Evolutionary conservation across 1,140 invertebrate genomes (phyloP).

Genomic region (Polypedilum pembai): DNA sequence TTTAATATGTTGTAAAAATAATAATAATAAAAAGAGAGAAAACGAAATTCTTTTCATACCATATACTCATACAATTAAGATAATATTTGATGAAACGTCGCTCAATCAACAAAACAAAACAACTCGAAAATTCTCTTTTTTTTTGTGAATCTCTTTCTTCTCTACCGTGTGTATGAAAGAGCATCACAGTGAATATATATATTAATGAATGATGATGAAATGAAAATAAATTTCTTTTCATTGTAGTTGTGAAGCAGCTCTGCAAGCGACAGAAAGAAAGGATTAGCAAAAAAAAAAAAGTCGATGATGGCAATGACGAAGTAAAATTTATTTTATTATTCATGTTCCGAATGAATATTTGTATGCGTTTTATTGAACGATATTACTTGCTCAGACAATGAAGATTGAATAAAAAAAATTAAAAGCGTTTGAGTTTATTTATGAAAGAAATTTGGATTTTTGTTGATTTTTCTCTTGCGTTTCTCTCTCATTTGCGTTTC

Average conservation of each 20-base stretch:
- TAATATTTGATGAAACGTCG: slow-evolving; percentile 28
- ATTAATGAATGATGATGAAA: slow-evolving; percentile 25
- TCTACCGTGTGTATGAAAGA: neutral
- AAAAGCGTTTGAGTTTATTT: neutral
- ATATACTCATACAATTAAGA: slow-evolving; percentile 1
- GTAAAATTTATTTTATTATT: neutral
- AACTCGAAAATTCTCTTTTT: neutral
- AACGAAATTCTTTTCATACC: neutral
- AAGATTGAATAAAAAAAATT: neutral
- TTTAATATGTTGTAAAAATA: neutral
- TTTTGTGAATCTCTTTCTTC: neutral
- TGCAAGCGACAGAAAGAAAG: neutral
- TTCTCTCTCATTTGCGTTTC: no score
- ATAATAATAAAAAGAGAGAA: neutral
- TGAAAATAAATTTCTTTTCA: neutral
- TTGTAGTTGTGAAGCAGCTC: neutral
- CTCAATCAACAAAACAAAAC: slow-evolving; percentile 27
- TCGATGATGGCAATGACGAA: slow-evolving; percentile 1
- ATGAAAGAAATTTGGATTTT: slow-evolving; percentile 5
- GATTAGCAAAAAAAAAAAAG: slow-evolving; percentile 19
- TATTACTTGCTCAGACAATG: neutral
- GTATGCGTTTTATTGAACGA: neutral
- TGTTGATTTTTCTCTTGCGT: neutral
- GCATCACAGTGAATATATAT: neutral
- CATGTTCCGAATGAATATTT: neutral